Evolutionary conservation across 2,797 vertebrate species (phyloP).

Genomic region (Hylomyscus alleni): DNA sequence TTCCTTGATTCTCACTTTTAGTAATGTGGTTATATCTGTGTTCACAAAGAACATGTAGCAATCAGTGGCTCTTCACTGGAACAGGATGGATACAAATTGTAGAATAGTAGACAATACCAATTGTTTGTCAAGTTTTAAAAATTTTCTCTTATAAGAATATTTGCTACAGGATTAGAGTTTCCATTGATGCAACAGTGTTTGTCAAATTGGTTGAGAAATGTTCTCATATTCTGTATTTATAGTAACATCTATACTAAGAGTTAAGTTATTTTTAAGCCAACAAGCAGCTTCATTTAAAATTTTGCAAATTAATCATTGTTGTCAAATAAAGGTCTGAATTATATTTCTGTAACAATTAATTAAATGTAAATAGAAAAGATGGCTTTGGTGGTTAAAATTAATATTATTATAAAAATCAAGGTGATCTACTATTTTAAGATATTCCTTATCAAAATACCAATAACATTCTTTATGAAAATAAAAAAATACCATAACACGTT

Average conservation of each 20-base stretch:
- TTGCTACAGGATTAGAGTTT: slow-evolving; percentile 35
- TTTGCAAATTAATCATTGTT: slow-evolving; percentile 63
- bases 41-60: slow-evolving; percentile 44
- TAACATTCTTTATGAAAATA: not conserved
- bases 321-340: slow-evolving; percentile 46
- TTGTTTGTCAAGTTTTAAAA: slow-evolving; percentile 29
- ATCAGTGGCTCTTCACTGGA: slow-evolving; percentile 46
- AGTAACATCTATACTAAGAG: slow-evolving; percentile 40
- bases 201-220: slow-evolving; percentile 58
- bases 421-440: not conserved
- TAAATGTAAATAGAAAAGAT: not conserved
- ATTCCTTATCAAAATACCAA: not conserved
- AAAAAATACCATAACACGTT: not conserved
- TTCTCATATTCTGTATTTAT: slow-evolving; percentile 60
- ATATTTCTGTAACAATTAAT: slow-evolving; percentile 44
- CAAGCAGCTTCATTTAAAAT: slow-evolving; percentile 53
- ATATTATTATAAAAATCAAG: no score
- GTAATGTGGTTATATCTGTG: slow-evolving; percentile 52
- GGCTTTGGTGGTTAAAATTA: not conserved
- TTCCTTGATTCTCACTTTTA: slow-evolving; percentile 66
- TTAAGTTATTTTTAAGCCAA: slow-evolving; percentile 37
- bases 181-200: slow-evolving; percentile 48
- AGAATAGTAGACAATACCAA: slow-evolving; percentile 34
- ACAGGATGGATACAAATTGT: slow-evolving; percentile 25
- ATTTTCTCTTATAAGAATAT: slow-evolving; percentile 64